Evolutionary conservation across 2,113 vertebrate species (phyloP), one percentile per base, ranked within the genome.

Genomic region (Onychostruthus taczanowskii): DNA sequence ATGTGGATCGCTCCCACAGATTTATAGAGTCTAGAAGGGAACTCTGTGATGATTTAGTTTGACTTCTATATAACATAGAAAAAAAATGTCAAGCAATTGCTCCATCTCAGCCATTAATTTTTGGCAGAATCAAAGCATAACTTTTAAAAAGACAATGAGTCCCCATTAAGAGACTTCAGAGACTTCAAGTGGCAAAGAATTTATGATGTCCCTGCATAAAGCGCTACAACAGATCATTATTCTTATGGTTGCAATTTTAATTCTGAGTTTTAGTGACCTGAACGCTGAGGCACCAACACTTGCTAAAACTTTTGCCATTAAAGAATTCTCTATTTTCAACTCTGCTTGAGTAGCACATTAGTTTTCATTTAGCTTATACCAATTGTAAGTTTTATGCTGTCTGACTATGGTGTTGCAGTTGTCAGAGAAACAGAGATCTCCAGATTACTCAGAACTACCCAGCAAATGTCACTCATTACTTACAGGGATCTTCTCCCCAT

Each of bases 1-100:
- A 55, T 47, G 33, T 73, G 59, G 66, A 87, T 91, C 14, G 28
- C 41, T 87, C 67, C 46, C 43, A 27, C 0, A 82, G 81, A 95
- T 95, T 95, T 97, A 93, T 58, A 63, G 22, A 63, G 22, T 79
- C 87, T 89, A 76, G 87, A 93, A 89, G 35, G 18, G 20, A 89
- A 58, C 28, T 53, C 35, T 33, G 47, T 82, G 67, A 66, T 85
- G 41, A 93, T 79, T 91, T 84, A 86, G 52, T 80, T 59, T 49
- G n/a, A 92, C 55, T 90, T 83, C 50, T 76, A 37, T 28, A 43
- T 50, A 83, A 78, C 15, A 33, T 1, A 69, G 21, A 15, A 62
- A 84, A 61, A 2, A 31, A 52, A 63, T 9, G 17, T 69, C 63
- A 83, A 77, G 59, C 2, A 2, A 77, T 86, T 86, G 20, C 90